Evolutionary conservation across 2,113 vertebrate species (phyloP), one percentile per base, ranked within the genome.

Genomic region (Amphiprion ocellaris): DNA sequence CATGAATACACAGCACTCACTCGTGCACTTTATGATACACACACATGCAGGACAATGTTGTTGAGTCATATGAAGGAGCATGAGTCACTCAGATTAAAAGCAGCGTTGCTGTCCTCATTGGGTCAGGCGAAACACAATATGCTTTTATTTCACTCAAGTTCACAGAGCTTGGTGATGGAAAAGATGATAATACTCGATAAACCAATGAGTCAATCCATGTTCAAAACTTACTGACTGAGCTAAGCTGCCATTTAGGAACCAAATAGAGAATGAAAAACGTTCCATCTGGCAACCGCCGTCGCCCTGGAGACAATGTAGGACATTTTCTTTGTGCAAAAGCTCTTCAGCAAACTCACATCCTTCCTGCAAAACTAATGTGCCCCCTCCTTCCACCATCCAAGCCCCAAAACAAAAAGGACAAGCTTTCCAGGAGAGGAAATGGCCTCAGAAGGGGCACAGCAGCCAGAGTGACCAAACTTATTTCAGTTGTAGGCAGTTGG

Each of bases 261-360:
- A 54, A 70, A 53, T 0, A 23, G 9, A 58, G 46, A 12, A 11
- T 17, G 17, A 69, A 65, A 30, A 41, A 56, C 37, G 37, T 58
- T 83, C 76, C 60, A 52, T 85, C 74, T 78, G 79, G 77, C 75
- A 84, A 70, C 46, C 2, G 2, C 55, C 39, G 59, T 89, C 55
- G 15, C 77, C 87, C 26, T 52, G 86, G 85, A 83, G 70, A 90
- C 90, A 75, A 72, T 81, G 81, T 79, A 61, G 65, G 83, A 83
- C 81, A 68, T 87, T 91, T 90, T 89, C 86, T 92, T 90, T 87
- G 85, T 80, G 82, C 54, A 88, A 93, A 92, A 87, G 67, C 89
- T 90, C 89, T 93, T 92, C 88, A 93, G 84, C 84, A 90, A 92
- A 89, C 90, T 90, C 85, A 90, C 92, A 93, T 94, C 93, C 88